A percentile compares a stretch with the other conserved stretches of the same genome.
Conservation (phyloP, 35 echinoderm and acorn worm species). For the Holothuria glaberrima region DNA sequence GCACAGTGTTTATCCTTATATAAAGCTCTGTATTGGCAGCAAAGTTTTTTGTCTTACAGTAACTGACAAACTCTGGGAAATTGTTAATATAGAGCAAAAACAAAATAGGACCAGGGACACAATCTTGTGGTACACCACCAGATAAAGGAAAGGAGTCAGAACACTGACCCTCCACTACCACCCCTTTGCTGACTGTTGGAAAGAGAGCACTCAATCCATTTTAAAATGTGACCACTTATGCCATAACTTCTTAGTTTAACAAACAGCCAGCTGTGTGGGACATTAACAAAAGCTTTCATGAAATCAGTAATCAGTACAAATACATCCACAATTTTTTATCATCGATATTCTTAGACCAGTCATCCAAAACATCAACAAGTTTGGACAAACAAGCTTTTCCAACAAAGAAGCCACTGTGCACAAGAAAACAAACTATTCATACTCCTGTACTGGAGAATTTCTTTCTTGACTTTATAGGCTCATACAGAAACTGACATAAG, state of each 20-base stretch:
- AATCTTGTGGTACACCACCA: too few species aligned
- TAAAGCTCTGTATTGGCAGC: constrained; percentile 35
- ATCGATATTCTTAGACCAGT: constrained; percentile 52
- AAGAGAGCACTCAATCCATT: constrained; percentile 65
- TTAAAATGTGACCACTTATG: constrained; percentile 27
- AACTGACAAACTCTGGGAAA: background rate
- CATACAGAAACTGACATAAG: too few species aligned
- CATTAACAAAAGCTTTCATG: constrained; percentile 71
- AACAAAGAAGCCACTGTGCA: constrained; percentile 4
- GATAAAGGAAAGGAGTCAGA: too few species aligned
- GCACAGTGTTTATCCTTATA: background rate
- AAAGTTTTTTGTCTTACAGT: background rate
- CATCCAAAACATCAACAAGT: constrained; percentile 38
- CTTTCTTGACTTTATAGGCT: too few species aligned
- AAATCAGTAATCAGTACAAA: constrained; percentile 52
- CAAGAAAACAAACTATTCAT: background rate
- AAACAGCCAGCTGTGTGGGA: constrained; percentile 55
- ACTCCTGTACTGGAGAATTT: too few species aligned
- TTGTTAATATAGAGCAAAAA: too few species aligned
- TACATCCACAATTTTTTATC: constrained; percentile 18
- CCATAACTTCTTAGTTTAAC: constrained; percentile 21
- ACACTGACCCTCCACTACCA: too few species aligned
- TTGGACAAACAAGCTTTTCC: constrained; percentile 18
- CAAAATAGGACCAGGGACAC: too few species aligned
- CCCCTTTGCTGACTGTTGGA: background rate